These are phyloP conservation scores for Allacma fusca DNA, from an alignment of 2,888 invertebrate species.

Conservation along the genomic window DNA sequence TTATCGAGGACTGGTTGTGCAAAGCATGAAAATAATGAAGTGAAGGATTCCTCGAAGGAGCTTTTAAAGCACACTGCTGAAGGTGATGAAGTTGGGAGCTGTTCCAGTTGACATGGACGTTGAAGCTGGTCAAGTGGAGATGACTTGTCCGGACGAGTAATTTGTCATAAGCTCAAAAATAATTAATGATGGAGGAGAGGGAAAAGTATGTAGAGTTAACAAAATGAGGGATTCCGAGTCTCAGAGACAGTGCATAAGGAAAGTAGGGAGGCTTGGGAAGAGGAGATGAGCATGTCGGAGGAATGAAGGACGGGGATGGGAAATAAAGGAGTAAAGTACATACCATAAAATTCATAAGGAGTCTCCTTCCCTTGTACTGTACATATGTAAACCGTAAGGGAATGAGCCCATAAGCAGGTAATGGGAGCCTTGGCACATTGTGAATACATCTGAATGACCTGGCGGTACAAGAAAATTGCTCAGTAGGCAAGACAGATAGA, in stretches of 20 bases:
- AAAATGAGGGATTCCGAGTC: not conserved
- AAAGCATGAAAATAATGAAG: slow-evolving; percentile 21
- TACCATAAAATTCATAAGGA: slow-evolving; percentile 14
- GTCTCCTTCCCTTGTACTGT: not conserved
- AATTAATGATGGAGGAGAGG: slow-evolving; percentile 42
- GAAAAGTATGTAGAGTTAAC: not conserved
- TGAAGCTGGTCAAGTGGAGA: slow-evolving; percentile 20
- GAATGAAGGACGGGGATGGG: not conserved
- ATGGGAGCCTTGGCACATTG: slow-evolving; percentile 39
- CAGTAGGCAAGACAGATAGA: slow-evolving; percentile 39
- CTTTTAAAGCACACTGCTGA: not conserved
- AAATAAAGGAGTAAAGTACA: slow-evolving; percentile 13
- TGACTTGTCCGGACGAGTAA: slow-evolving; percentile 29
- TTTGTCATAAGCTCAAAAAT: slow-evolving; percentile 43
- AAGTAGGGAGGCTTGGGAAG: not conserved
- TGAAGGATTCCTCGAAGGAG: not conserved
- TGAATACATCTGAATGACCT: slow-evolving; percentile 23
- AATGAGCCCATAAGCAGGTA: slow-evolving; percentile 10
- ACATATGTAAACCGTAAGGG: not conserved
- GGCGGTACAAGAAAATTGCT: slow-evolving; percentile 44
- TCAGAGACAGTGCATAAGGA: not conserved
- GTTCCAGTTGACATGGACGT: slow-evolving; percentile 1
- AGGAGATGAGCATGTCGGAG: not conserved
- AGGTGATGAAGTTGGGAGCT: slow-evolving; percentile 38
- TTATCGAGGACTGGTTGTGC: not conserved